Conservation (phyloP, 2,797 vertebrate species). For the Heterohyrax brucei region DNA sequence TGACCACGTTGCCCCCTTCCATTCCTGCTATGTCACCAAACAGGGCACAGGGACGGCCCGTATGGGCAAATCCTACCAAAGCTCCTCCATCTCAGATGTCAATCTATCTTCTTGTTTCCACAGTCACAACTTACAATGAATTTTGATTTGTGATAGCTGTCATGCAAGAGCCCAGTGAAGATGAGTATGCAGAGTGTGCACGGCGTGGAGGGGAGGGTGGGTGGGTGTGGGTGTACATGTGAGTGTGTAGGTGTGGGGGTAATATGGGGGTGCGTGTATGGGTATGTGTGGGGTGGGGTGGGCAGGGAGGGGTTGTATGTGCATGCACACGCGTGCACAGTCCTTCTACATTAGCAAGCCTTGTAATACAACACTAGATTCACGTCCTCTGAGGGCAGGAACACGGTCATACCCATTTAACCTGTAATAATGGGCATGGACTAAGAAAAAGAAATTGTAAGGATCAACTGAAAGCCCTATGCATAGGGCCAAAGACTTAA, state of each 20-base stretch:
- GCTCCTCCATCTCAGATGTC: not conserved
- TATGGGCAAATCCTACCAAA: fast-evolving
- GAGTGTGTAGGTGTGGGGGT: fast-evolving
- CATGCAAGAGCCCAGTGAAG: not conserved
- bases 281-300: no score
- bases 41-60: no score
- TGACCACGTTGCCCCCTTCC: no score
- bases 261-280: no score
- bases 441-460: slow-evolving; percentile 21
- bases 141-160: not conserved
- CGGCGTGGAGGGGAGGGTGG: no score
- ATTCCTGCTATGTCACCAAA: not conserved
- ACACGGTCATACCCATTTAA: not conserved
- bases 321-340: no score
- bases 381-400: not conserved
- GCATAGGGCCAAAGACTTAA: not conserved
- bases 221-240: not conserved
- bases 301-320: no score
- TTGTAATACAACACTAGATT: not conserved
- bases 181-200: not conserved
- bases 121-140: not conserved
- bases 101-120: not conserved
- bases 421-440: not conserved
- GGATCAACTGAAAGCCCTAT: not conserved
- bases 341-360: not conserved